Evolutionary conservation across 2,113 vertebrate species (phyloP), one percentile per base, ranked within the genome.

Genomic region (Pseudopipra pipra): DNA sequence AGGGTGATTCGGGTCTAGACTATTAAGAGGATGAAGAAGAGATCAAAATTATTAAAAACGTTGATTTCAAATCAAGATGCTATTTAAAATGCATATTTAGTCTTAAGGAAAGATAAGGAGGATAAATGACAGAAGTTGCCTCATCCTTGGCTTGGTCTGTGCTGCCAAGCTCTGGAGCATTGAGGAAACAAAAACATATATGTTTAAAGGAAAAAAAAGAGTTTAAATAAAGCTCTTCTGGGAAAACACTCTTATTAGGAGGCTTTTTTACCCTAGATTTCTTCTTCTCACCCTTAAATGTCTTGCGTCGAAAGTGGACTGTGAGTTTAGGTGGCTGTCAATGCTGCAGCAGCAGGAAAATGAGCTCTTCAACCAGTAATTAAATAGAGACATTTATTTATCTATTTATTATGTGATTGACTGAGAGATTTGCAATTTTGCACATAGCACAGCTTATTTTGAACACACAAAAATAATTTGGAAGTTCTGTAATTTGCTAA

Each of bases 21-120:
- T 95, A 19, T 80, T 77, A 30, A 87, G 75, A 95, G 71, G 71
- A 85, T 91, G 78, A 70, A 91, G 78, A 68, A 39, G 23, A 80
- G 88, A 93, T 96, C 74, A 81, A 85, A 96, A 92, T 89, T 61
- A 92, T 93, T 93, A 87, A 85, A 97, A 81, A 87, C 84, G 71
- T 31, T 61, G 81, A 59, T 90, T 86, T 39, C 22, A 13, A 11
- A 49, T 35, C 4, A 21, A 39, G 33, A n/a, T 68, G 72, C 39
- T n/a, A 4, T 78, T 83, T 59, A 44, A 71, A 86, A 25, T 47
- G 23, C 1, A 2, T 19, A 8, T 28, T 77, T 71, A 31, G 6
- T 37, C 51, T 49, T 31, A 39, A 44, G 61, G 44, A 39, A 55
- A 37, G 81, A 11, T 35, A 27, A 63, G 39, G n/a, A 51, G 30